Evolutionary conservation across 2,113 vertebrate genomes (phyloP), one percentile per base, ranked within the genome.

Genomic region (Chionis minor): DNA sequence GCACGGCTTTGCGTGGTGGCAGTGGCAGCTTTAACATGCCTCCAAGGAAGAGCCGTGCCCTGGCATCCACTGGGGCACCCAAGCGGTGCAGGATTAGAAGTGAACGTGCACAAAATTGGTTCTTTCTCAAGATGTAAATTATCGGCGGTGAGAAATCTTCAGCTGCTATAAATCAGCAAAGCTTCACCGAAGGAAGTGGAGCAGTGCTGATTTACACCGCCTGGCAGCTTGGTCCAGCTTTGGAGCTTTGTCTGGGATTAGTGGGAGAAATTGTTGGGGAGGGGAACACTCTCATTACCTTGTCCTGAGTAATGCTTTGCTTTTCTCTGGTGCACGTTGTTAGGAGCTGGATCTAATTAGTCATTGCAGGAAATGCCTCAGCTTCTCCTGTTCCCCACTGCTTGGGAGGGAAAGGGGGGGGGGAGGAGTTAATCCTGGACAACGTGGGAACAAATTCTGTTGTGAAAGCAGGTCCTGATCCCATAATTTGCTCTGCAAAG

Each of bases 271-370:
- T 73, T 54, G 58, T 0, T 54, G 71, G 62, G 70, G 73, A 94
- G 70, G 78, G 54, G 70, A 88, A 83, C 35, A 70, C 54, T 10
- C 74, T 82, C 79, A 69, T 92, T 52, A 45, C 74, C 54, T 84
- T 62, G 90, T 63, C 78, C 87, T 54, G 45, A n/a, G 14, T 54
- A 73, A 89, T 86, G 75, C 86, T 85, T 45, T 26, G 55, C 92
- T 91, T 90, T 74, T 81, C 80, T 88, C 80, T 52, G 49, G 49
- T 56, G 49, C 35, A 4, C 5, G 83, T 67, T 91, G 47, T 89
- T 17, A 44, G 91, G 72, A 93, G 63, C 75, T 62, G 89, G 83
- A 92, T 81, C 84, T 86, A 88, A 89, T 92, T 81, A 78, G 51
- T 45, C 52, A 3, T 35, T 63, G 91, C 93, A 95, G 91, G 83